A percentile compares a stretch with the other conserved stretches of the same genome.
Evolutionary conservation across 2,113 vertebrate genomes (phyloP).

Genomic region (Rhabdomys dilectus): DNA sequence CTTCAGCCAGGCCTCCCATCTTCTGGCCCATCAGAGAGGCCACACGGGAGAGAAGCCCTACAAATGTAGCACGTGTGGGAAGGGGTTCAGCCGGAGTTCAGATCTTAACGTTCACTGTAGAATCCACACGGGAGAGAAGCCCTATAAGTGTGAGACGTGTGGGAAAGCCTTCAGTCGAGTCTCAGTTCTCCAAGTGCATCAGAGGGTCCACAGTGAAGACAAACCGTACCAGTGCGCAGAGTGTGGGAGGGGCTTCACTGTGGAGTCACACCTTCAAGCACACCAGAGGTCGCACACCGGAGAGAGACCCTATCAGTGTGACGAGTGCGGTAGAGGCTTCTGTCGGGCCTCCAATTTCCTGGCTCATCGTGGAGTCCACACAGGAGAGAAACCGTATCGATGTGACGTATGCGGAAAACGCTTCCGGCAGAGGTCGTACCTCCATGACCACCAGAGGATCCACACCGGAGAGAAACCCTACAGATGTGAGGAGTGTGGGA

Average conservation of each 20-base stretch:
- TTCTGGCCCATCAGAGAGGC: constrained; percentile 79
- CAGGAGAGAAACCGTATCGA: constrained; percentile 76
- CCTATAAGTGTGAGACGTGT: constrained; percentile 62
- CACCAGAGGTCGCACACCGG: constrained; percentile 79
- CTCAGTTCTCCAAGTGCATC: constrained; percentile 68
- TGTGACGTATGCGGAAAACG: constrained; percentile 76
- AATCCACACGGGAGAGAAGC: constrained; percentile 80
- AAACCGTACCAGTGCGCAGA: constrained; percentile 65
- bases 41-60: constrained; percentile 83
- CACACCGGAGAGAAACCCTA: constrained; percentile 81
- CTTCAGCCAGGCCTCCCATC: constrained; percentile 78
- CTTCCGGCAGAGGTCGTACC: constrained; percentile 79
- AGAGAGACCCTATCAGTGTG: constrained; percentile 78
- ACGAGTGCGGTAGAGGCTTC: constrained; percentile 79
- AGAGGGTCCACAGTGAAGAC: constrained; percentile 70
- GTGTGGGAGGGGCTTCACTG: constrained; percentile 69
- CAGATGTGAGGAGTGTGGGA: constrained; percentile 79
- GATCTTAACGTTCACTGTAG: constrained; percentile 80
- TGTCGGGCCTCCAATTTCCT: constrained; percentile 77
- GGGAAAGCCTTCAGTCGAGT: constrained; percentile 70
- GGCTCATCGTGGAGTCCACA: constrained; percentile 77
- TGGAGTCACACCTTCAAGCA: constrained; percentile 73
- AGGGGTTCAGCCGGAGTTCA: constrained; percentile 83
- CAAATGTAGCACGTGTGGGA: constrained; percentile 77
- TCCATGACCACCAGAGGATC: constrained; percentile 77